Evolutionary conservation across 2,113 vertebrate genomes (phyloP).

Genomic region (Ptilonorhynchus violaceus): DNA sequence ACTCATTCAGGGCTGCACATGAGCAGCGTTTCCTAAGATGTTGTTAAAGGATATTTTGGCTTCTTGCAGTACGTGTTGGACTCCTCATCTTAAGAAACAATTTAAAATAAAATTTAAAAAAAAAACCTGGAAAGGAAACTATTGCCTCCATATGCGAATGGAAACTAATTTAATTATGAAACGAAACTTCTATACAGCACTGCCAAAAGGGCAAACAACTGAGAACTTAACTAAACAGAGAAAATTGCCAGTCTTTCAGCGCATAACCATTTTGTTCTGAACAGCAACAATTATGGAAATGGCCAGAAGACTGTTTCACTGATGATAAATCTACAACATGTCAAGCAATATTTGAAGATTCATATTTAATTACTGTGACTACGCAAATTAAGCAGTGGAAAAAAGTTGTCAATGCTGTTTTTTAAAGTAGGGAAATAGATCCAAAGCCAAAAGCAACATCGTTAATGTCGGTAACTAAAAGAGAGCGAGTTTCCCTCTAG

Average conservation of each 20-base stretch:
- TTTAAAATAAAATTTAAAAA: background rate
- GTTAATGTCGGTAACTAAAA: background rate
- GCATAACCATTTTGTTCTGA: slow-evolving; percentile 8
- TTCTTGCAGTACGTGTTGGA: background rate
- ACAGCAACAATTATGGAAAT: slow-evolving; percentile 49
- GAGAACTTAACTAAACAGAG: slow-evolving; percentile 13
- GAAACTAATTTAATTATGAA: slow-evolving; percentile 53
- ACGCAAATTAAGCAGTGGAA: slow-evolving; percentile 14
- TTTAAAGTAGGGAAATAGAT: slow-evolving; percentile 14
- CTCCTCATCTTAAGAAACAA: background rate
- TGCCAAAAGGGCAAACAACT: slow-evolving; percentile 37
- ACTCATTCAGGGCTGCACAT: background rate
- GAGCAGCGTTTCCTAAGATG: background rate
- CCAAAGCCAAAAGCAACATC: slow-evolving; percentile 48
- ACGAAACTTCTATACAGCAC: background rate
- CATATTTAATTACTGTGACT: slow-evolving; percentile 44
- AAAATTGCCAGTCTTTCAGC: slow-evolving; percentile 29
- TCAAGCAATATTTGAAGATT: slow-evolving; percentile 53
- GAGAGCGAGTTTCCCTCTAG: background rate
- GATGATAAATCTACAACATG: slow-evolving; percentile 36
- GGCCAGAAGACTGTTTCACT: slow-evolving; percentile 22
- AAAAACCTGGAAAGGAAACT: background rate
- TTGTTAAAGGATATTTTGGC: background rate
- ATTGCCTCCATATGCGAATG: background rate
- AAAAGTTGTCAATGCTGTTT: slow-evolving; percentile 49